Evolutionary conservation across 2,797 vertebrate species (phyloP).

Genomic region (Zenarchopterus dispar): DNA sequence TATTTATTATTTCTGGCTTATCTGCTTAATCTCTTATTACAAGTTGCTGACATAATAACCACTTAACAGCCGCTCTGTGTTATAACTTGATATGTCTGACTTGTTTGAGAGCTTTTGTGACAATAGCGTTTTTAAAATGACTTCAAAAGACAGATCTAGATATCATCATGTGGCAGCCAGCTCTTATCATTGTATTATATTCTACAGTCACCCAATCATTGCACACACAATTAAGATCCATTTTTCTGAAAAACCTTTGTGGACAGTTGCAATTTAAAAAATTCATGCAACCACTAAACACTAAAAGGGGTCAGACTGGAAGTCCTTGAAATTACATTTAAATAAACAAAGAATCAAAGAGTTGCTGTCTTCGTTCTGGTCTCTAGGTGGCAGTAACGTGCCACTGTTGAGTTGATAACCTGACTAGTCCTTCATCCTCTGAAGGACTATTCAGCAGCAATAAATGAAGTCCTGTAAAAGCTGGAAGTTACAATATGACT

Average conservation of each 20-base stretch:
- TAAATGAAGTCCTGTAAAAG: slow-evolving; percentile 13
- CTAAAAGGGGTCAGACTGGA: slow-evolving; percentile 29
- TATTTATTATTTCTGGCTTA: not conserved
- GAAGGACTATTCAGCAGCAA: slow-evolving; percentile 1
- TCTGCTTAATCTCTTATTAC: slow-evolving; percentile 3
- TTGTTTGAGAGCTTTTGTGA: not conserved
- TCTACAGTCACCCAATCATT: not conserved
- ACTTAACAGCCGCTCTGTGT: not conserved
- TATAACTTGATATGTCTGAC: slow-evolving; percentile 7
- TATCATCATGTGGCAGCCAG: not conserved
- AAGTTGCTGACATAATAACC: not conserved
- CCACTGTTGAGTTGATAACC: not conserved
- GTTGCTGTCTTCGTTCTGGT: slow-evolving; percentile 27
- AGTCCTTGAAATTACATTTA: slow-evolving; percentile 28
- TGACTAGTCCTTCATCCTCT: not conserved
- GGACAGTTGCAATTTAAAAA: slow-evolving; percentile 43
- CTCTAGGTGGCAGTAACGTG: slow-evolving; percentile 61
- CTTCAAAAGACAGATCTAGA: slow-evolving; percentile 1
- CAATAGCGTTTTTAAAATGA: not conserved
- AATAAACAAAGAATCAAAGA: not conserved
- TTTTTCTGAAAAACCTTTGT: slow-evolving; percentile 29
- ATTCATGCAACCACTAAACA: slow-evolving; percentile 23
- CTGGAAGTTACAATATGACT: slow-evolving; percentile 40
- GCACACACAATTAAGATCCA: slow-evolving; percentile 27
- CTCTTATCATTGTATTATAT: not conserved